Base-by-base conservation (phyloP, 2,113 vertebrate species). In the Phaethon lepturus region DNA sequence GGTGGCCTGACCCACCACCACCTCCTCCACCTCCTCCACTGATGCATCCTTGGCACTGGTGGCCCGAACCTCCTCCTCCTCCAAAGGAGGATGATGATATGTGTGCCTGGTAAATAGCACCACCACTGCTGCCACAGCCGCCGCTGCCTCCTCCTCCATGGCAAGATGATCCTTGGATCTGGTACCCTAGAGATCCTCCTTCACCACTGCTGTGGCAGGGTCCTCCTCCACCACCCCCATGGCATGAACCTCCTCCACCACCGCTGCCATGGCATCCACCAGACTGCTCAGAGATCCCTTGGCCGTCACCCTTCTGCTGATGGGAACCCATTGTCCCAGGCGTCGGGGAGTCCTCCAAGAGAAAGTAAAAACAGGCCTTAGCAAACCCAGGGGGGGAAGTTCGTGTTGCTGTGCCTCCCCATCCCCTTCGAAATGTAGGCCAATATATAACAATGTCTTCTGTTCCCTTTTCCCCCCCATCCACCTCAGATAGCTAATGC, bases 241-340 rank as follows among this genome's bases (percentile, higher is more conserved):
- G 90, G 85, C 94, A 94, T 53, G 72, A 86, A 50, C 92, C 28
- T 60, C 90, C 87, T 35, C 94, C 90, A 0, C 92, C 62, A 28
- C 89, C 49, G 11, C 85, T 11, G 16, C 93, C 20, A 9, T 96
- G 94, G 83, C 95, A 97, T 33, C 95, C 95, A 23, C 72, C 49
- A 12, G 95, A 92, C 44, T 94, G 90, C 73, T 88, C 79, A 59
- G 94, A 73, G 11, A 93, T 93, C 10, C 94, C 93, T 38, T 95
- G 96, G 26, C 95, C 64, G 0, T 96, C 91, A 0, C 96, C 87
- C 14, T 97, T 96, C 93, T 97, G 96, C 56, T 97, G 96, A 53
- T 96, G 96, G 91, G 96, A 97, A 3, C 96, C 95, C 95, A 96
- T 96, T 0, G 19, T 71, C 18, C 7, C 69, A 13, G 22, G 35